Percentiles rank a stretch among this genome's conserved stretches.
These are phyloP conservation scores for Macrotrachela quadricornifera DNA, from an alignment of 1,140 invertebrate genomes.

Conservation along the genomic window DNA sequence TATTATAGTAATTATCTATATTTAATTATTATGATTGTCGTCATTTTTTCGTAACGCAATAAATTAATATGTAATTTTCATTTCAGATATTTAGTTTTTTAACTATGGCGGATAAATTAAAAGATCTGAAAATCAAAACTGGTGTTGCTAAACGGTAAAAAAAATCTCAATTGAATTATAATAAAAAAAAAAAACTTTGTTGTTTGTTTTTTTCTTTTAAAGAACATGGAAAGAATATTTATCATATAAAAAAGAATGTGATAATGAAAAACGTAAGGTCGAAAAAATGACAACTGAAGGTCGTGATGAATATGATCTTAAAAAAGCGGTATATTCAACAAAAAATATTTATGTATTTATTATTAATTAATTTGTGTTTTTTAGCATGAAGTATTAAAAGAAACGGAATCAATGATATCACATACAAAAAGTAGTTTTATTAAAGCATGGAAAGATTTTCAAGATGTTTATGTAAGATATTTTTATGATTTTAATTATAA, in stretches of 20 bases:
- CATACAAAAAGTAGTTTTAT: no score
- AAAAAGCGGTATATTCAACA: neutral
- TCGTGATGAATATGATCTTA: conserved; percentile 7
- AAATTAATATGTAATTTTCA: neutral
- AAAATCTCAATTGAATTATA: neutral
- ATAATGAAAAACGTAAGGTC: neutral
- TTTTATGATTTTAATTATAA: no score
- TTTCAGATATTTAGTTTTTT: neutral
- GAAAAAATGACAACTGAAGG: conserved; percentile 7
- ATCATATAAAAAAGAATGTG: conserved; percentile 3
- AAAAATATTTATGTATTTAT: no score
- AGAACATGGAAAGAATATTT: conserved; percentile 3
- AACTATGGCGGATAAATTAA: neutral
- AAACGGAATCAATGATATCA: no score
- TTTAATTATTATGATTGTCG: no score
- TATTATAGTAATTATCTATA: no score
- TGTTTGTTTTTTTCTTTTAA: neutral
- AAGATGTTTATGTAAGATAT: no score
- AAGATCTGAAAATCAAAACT: conserved; percentile 6
- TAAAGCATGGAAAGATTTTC: no score
- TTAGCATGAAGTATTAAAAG: no score
- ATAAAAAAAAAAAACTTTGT: neutral
- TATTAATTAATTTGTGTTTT: no score
- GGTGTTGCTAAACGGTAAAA: conserved; percentile 4
- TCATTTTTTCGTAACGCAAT: neutral